Percentiles rank a stretch among this genome's conserved stretches.
These are phyloP conservation scores for Acipenser oxyrinchus DNA, from an alignment of 2,797 vertebrate genomes.

Conservation along the genomic window DNA sequence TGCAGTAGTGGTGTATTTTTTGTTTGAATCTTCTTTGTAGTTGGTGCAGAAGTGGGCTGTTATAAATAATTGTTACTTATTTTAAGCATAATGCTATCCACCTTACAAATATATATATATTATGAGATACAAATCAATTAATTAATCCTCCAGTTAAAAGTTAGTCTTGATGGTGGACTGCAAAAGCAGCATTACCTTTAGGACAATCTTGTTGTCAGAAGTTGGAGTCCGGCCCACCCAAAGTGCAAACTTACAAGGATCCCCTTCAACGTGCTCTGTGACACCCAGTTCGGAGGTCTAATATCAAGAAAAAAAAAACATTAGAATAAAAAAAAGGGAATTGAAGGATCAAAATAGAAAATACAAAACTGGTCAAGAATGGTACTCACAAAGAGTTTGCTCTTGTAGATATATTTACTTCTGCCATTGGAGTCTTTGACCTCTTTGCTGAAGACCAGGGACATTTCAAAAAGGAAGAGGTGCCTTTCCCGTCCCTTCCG, in stretches of 20 bases:
- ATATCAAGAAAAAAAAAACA: constrained; percentile 6
- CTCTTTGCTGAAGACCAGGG: constrained; percentile 96
- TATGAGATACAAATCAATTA: no score
- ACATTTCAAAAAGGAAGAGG: constrained; percentile 98
- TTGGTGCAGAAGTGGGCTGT: no score
- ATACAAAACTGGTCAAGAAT: neutral
- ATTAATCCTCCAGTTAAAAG: no score
- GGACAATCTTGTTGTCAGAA: constrained; percentile 97
- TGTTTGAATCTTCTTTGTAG: no score
- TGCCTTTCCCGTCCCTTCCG: constrained; percentile 93
- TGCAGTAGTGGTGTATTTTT: no score
- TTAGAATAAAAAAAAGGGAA: constrained; percentile 24
- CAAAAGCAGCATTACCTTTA: constrained; percentile 70
- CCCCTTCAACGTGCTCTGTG: constrained; percentile 97
- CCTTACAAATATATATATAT: no score
- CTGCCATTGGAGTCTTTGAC: constrained; percentile 95
- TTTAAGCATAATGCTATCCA: no score
- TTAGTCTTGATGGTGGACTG: no score
- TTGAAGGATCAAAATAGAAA: constrained; percentile 1
- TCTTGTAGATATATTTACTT: constrained; percentile 98
- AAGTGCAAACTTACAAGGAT: constrained; percentile 95
- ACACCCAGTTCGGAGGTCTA: constrained; percentile 96
- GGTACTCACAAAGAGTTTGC: constrained; percentile 89
- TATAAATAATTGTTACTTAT: no score
- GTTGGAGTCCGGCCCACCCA: constrained; percentile 96